These are phyloP conservation scores for Lagodon rhomboides DNA, from an alignment of 2,797 vertebrate species.

Conservation along the genomic window DNA sequence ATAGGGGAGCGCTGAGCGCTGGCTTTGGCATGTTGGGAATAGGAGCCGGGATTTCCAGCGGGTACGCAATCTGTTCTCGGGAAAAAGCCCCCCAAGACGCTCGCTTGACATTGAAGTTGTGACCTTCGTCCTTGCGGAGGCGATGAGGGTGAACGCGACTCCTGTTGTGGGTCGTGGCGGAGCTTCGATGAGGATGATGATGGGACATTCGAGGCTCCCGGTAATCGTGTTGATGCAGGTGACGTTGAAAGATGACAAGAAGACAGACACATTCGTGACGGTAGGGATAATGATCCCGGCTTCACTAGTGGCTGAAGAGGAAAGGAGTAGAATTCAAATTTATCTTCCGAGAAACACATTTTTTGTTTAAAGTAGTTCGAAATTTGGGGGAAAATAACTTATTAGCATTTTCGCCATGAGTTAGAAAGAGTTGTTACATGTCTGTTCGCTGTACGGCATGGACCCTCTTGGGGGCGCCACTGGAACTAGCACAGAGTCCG, in stretches of 20 bases:
- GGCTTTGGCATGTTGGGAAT: conserved; percentile 65
- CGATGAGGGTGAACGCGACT: neutral
- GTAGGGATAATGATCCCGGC: neutral
- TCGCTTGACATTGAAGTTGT: conserved; percentile 68
- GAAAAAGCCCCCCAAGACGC: conserved; percentile 54
- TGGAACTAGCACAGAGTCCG: neutral
- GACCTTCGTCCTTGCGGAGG: conserved; percentile 62
- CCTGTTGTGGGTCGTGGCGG: neutral
- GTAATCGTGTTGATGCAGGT: neutral
- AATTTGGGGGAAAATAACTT: too few relatives aligned
- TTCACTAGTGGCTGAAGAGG: neutral
- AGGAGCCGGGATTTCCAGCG: conserved; percentile 60
- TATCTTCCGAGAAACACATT: too few relatives aligned
- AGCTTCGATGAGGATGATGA: neutral
- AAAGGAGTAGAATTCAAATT: neutral
- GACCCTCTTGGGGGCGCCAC: too few relatives aligned
- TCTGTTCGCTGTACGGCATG: too few relatives aligned
- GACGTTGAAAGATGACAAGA: too few relatives aligned
- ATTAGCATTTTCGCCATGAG: neutral
- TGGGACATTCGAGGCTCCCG: neutral
- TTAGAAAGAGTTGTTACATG: too few relatives aligned
- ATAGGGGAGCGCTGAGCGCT: conserved; percentile 41
- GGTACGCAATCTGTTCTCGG: conserved; percentile 68
- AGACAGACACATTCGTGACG: too few relatives aligned
- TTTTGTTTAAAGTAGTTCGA: neutral